Base-by-base conservation (phyloP, 2,888 invertebrate genomes). In the Rugalucina vietnamica region DNA sequence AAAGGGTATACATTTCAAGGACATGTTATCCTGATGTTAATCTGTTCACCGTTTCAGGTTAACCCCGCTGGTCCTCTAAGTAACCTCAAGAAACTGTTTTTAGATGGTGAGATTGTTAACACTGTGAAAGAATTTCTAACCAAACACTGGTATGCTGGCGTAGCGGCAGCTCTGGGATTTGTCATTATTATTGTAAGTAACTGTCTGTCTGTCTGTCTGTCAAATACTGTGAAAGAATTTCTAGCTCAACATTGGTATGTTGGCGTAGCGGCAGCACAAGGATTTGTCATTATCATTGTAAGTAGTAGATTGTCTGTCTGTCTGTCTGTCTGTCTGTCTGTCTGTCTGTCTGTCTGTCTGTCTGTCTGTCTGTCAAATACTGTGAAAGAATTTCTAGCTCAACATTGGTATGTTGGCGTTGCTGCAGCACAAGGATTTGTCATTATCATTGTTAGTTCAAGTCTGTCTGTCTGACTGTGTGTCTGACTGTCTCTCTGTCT, bases 31-130 rank as follows among this genome's bases (percentile, higher is more conserved):
- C n/a, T n/a, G n/a, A n/a, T n/a, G n/a, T n/a, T n/a, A n/a, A n/a
- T n/a, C n/a, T n/a, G n/a, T n/a, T 18, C 24, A 36, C n/a, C 49
- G 24, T 72, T 96, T 91, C 96, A 97, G 95, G 99, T 99, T 32
- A 99, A 99, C 95, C 99, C 99, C 0, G 98, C 99, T 92, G 99
- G 99, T 4, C 99, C 99, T 1, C 96, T 99, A 85, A 98, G 98
- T 34, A 97, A 98, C 75, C 96, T 99, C 78, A 99, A 99, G 96
- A 99, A 98, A 95, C 96, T 99, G 74, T 96, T 99, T 12, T 97
- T 99, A 90, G 98, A 98, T 95, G 97, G 97, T 88, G 97, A 98
- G 91, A 98, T 98, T 1, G 96, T 99, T 84, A 96, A 97, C 89
- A 97, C 97, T 1, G 97, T 99, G 85, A 97, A 97, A 89, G 97